Evolutionary conservation across 2,797 vertebrate species (phyloP).

Genomic region (Thalassophryne amazonica): DNA sequence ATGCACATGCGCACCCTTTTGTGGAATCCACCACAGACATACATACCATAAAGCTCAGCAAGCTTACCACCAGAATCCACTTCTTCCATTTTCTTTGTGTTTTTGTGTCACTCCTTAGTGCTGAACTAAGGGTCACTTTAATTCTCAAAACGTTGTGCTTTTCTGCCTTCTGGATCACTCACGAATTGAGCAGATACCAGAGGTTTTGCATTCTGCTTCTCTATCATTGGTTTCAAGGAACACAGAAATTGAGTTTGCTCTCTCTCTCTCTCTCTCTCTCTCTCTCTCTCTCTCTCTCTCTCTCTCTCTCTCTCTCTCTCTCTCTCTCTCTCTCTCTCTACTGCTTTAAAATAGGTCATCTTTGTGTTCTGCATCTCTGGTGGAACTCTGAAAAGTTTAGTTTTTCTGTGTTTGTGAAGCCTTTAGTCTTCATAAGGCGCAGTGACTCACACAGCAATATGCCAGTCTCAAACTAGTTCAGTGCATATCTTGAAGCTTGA

Average conservation of each 20-base stretch:
- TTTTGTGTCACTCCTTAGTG: slow-evolving; percentile 4
- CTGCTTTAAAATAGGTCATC: slow-evolving; percentile 58
- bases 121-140: slow-evolving; percentile 32
- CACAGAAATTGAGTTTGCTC: slow-evolving; percentile 36
- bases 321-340: slow-evolving; percentile 12
- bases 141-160: slow-evolving; percentile 19
- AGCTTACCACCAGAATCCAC: no score
- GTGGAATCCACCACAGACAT: background rate
- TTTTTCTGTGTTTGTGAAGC: slow-evolving; percentile 18
- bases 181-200: slow-evolving; percentile 11
- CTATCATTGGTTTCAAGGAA: slow-evolving; percentile 5
- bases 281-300: slow-evolving; percentile 10
- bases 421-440: slow-evolving; percentile 25
- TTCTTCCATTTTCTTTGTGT: background rate
- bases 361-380: slow-evolving; percentile 28
- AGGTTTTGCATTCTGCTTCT: slow-evolving; percentile 1
- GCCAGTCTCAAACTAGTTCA: background rate
- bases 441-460: slow-evolving; percentile 19
- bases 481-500: background rate
- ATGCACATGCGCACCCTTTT: background rate
- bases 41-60: background rate
- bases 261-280: slow-evolving; percentile 16
- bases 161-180: slow-evolving; percentile 10
- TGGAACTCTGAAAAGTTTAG: slow-evolving; percentile 12
- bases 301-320: slow-evolving; percentile 8